Base-by-base conservation (phyloP, 2,888 invertebrate species). In the Nomada ruficornis region DNA sequence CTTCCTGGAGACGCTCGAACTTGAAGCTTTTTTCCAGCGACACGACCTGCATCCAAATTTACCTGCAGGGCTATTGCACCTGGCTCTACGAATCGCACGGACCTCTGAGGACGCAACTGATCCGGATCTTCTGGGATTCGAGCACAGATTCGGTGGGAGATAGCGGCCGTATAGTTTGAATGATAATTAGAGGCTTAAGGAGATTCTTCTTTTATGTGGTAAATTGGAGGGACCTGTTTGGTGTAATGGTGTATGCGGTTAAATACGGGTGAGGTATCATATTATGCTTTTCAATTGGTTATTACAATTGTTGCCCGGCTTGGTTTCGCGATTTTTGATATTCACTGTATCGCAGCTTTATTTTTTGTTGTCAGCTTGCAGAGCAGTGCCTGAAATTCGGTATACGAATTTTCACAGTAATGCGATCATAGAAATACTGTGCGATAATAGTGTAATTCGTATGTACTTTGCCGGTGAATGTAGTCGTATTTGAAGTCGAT, bases 1-100 rank as follows among this genome's bases (percentile, higher is more conserved):
- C 80, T 82, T 82, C 74, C 73, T 64, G n/a, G 47, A 80, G 72
- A 72, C 59, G 64, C 64, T 73, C 76, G 76, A 81, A 82, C 72
- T 82, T 82, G 80, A 80, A 42, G 73, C 60, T 71, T 68, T 82
- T 78, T 75, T 59, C 59, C 68, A 5, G 13, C 63, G 42, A 23
- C 67, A 55, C 67, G 47, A 15, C 63, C 47, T 75, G 78, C 70
- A 78, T 71, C 42, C 36, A 59, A 76, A 71, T 77, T 52, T 67
- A 26, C 55, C 23, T 13, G 20, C 70, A 42, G 18, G 50, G 23
- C 47, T 57, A 57, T 70, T 18, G 55, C 44, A 5, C 52, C 63
- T 36, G 52, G 65, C 52, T 71, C 23, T 23, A 4, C 2, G 42
- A 18, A 63, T 26, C 23, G 23, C 26, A 54, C n/a, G 42, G 50